Conservation (phyloP, 2,113 vertebrate species). For the Eptesicus fuscus region DNA sequence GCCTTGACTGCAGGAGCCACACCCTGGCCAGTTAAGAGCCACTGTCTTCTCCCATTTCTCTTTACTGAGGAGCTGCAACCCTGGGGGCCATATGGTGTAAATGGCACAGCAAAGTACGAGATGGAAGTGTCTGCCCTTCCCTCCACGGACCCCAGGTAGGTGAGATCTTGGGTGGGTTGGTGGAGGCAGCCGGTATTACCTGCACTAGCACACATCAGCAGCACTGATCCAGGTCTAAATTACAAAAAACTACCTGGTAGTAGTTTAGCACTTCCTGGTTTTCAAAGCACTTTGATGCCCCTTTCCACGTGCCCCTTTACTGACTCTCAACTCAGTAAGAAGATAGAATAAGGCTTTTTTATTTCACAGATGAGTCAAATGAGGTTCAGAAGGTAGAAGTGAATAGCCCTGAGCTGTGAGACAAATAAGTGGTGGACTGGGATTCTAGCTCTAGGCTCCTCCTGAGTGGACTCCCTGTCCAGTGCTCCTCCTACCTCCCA, state of each 20-base stretch:
- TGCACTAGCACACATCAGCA: neutral
- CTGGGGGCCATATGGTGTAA: neutral
- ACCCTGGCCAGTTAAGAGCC: neutral
- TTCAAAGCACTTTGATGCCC: neutral
- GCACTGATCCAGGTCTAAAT: neutral
- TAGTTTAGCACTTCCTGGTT: neutral
- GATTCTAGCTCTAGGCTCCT: neutral
- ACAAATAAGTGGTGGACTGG: too few relatives aligned
- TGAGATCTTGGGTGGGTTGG: neutral
- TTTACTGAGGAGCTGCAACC: neutral
- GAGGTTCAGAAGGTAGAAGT: neutral
- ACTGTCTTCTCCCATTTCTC: neutral
- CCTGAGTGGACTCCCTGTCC: neutral
- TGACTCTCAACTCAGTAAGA: neutral
- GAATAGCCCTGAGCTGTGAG: neutral
- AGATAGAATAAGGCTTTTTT: neutral
- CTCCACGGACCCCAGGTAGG: neutral
- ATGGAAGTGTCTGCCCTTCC: neutral
- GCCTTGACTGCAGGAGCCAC: neutral
- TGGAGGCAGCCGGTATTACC: neutral
- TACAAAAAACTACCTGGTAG: accelerated
- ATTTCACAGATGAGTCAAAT: neutral
- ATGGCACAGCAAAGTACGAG: neutral
- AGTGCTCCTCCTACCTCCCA: neutral
- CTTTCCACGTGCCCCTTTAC: neutral